Evolutionary conservation across 2,797 vertebrate species (phyloP).

Genomic region (Clarias fuscus): DNA sequence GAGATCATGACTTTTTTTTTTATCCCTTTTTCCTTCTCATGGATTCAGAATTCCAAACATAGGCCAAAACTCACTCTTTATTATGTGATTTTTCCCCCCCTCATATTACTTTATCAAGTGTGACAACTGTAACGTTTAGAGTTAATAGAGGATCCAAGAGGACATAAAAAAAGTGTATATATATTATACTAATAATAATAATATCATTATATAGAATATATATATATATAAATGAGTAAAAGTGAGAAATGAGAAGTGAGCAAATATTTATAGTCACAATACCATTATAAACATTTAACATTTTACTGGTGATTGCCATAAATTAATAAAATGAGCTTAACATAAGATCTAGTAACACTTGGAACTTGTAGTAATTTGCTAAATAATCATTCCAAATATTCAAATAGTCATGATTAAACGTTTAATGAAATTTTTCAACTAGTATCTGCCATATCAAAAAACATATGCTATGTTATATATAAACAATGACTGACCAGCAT

Average conservation of each 20-base stretch:
- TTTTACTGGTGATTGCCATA: not conserved
- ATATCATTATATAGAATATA: no score
- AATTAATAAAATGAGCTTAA: not conserved
- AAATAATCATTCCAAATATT: not conserved
- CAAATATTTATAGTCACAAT: not conserved
- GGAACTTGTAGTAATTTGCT: not conserved
- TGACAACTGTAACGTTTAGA: not conserved
- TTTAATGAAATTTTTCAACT: not conserved
- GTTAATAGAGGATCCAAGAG: not conserved
- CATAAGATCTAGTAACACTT: not conserved
- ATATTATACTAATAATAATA: no score
- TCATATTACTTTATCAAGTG: not conserved
- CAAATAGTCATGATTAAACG: not conserved
- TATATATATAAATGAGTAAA: not conserved
- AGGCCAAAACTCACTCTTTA: not conserved
- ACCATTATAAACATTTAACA: not conserved
- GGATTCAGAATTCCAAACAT: not conserved
- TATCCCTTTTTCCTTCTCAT: slow-evolving; percentile 11
- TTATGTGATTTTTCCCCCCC: not conserved
- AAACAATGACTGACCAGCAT: not conserved
- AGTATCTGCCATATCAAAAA: not conserved
- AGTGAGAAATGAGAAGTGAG: not conserved
- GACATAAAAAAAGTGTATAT: no score
- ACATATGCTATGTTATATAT: not conserved
- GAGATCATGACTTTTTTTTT: not conserved